Evolutionary conservation across 2,797 vertebrate genomes (phyloP).

Genomic region (Neomorphus geoffroyi): DNA sequence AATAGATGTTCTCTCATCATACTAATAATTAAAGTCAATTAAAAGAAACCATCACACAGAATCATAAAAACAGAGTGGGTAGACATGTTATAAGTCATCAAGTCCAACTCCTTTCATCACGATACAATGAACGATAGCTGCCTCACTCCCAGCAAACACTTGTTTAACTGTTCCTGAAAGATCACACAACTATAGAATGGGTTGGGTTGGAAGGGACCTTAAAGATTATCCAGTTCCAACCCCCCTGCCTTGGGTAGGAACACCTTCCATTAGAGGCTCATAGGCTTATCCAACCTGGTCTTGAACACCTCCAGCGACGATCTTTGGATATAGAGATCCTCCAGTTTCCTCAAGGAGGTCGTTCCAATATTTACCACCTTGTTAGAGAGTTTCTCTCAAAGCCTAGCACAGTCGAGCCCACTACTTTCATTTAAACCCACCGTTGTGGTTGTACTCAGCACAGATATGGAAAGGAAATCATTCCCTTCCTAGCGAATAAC

Average conservation of each 20-base stretch:
- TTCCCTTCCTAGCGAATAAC: background rate
- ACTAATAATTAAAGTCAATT: background rate
- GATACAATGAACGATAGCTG: background rate
- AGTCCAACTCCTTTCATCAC: background rate
- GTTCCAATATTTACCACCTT: background rate
- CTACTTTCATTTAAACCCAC: background rate
- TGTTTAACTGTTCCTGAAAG: background rate
- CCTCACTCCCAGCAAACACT: background rate
- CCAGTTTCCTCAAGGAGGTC: background rate
- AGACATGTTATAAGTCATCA: background rate
- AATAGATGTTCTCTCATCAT: background rate
- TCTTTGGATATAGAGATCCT: background rate
- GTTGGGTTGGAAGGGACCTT: too few species aligned
- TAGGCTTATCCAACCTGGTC: too few species aligned
- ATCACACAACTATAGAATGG: too few species aligned
- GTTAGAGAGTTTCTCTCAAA: background rate
- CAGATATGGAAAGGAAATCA: background rate
- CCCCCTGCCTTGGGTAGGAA: too few species aligned
- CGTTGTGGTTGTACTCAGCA: background rate
- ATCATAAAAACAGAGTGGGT: background rate
- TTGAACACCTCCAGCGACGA: too few species aligned
- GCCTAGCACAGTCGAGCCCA: background rate
- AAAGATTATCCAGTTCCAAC: too few species aligned
- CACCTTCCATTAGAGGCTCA: too few species aligned
- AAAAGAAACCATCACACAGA: background rate